phyloP scores from a whole-genome alignment of 2,888 invertebrate genomes.

The Trachelus iudaicus region DNA sequence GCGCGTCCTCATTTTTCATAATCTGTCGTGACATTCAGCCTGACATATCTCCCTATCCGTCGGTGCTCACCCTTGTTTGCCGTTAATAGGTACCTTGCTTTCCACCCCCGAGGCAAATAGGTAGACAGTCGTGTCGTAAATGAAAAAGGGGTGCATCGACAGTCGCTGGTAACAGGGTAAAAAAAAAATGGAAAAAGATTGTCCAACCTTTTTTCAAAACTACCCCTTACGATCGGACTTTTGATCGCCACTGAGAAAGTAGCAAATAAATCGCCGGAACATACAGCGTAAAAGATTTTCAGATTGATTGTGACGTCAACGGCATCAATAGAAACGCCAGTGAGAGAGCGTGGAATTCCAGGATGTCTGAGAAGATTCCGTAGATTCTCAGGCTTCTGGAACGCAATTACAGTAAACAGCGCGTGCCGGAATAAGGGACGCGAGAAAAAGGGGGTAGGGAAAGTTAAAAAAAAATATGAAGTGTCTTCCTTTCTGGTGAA shows the following conservation, averaged over 20 bases:
- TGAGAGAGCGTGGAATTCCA: not conserved
- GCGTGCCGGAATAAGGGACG: not conserved
- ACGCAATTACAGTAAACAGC: not conserved
- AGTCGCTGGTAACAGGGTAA: not conserved
- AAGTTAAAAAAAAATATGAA: not conserved
- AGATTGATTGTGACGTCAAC: not conserved
- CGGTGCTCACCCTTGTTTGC: not conserved
- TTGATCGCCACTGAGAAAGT: not conserved
- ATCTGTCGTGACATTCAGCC: slow-evolving; percentile 7
- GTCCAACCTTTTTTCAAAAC: not conserved
- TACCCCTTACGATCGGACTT: not conserved
- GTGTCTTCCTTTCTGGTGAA: not conserved
- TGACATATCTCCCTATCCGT: not conserved
- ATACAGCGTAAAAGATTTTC: not conserved
- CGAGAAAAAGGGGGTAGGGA: not conserved
- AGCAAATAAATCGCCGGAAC: not conserved
- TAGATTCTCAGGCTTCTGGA: not conserved
- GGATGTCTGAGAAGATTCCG: not conserved
- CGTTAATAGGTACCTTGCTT: not conserved
- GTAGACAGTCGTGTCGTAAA: not conserved
- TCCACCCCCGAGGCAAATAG: not conserved
- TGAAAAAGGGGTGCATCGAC: not conserved
- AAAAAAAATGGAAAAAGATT: not conserved
- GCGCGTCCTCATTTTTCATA: slow-evolving; percentile 18
- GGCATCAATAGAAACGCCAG: not conserved